Conservation (phyloP, 2,113 vertebrate species). For the Motacilla tschutschensis region DNA sequence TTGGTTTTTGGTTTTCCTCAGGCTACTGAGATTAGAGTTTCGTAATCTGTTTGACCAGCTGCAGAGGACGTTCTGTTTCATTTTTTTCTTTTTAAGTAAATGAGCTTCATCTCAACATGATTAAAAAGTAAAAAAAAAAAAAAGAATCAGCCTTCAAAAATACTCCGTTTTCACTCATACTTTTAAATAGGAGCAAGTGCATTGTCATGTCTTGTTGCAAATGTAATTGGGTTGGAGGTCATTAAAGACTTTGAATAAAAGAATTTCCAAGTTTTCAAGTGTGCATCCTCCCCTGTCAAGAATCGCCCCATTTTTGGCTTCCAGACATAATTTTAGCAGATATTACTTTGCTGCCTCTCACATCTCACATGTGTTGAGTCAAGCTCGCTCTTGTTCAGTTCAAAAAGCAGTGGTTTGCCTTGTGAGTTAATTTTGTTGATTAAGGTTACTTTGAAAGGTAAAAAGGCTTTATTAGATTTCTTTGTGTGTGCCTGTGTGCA, state of each 20-base stretch:
- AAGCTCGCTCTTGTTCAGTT: slow-evolving; percentile 30
- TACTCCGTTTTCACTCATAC: not conserved
- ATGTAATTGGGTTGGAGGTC: slow-evolving; percentile 40
- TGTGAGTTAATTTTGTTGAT: not conserved
- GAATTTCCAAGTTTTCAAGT: slow-evolving; percentile 33
- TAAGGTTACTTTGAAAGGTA: slow-evolving; percentile 41
- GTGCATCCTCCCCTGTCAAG: slow-evolving; percentile 7
- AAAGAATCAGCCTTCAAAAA: slow-evolving; percentile 13
- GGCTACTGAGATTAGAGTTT: slow-evolving; percentile 60
- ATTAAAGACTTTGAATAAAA: slow-evolving; percentile 39
- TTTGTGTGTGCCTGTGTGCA: not conserved
- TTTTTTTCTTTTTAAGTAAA: slow-evolving; percentile 53
- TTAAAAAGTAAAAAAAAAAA: not conserved
- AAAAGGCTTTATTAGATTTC: slow-evolving; percentile 29
- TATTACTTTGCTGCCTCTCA: slow-evolving; percentile 2
- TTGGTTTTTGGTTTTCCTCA: slow-evolving; percentile 51
- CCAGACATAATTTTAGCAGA: slow-evolving; percentile 13
- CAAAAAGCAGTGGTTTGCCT: slow-evolving; percentile 25
- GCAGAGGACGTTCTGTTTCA: slow-evolving; percentile 55
- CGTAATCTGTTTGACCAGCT: slow-evolving; percentile 66
- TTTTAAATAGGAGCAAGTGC: slow-evolving; percentile 8
- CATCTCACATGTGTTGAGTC: not conserved
- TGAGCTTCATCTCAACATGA: slow-evolving; percentile 55
- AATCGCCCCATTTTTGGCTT: slow-evolving; percentile 28
- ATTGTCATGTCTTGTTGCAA: slow-evolving; percentile 19